phyloP scores from a whole-genome alignment of 2,113 vertebrate species.

The Cygnus buccinator region DNA sequence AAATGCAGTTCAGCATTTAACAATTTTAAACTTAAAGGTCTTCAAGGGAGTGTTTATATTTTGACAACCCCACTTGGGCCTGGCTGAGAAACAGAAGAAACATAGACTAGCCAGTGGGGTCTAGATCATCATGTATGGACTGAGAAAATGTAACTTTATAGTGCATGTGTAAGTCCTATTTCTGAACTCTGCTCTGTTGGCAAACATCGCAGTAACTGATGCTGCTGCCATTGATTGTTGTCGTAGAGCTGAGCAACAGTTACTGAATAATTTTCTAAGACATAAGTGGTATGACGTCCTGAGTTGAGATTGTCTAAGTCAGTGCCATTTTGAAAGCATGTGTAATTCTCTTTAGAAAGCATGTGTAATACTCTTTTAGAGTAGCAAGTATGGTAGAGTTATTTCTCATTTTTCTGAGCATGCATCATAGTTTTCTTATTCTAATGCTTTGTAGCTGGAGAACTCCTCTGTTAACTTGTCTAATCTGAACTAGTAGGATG shows the following conservation, averaged over 20 bases:
- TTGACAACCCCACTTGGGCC: neutral
- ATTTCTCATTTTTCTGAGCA: neutral
- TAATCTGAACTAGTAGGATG: neutral
- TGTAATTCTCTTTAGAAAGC: rapidly evolving
- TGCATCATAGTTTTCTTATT: neutral
- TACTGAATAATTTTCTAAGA: neutral
- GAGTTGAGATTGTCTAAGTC: neutral
- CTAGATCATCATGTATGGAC: neutral
- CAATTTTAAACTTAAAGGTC: neutral
- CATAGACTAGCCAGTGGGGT: neutral
- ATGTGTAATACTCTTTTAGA: rapidly evolving
- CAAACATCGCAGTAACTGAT: neutral
- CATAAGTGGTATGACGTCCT: rapidly evolving
- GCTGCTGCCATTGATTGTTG: neutral
- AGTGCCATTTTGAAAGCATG: neutral
- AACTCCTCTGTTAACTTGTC: neutral
- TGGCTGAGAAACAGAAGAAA: neutral
- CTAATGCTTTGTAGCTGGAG: neutral
- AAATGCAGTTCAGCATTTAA: too few relatives aligned
- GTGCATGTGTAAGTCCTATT: neutral
- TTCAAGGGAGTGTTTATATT: neutral
- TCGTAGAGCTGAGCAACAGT: neutral
- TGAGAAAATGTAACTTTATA: neutral
- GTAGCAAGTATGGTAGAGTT: neutral
- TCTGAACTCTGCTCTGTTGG: neutral